Percentiles rank a stretch among this genome's conserved stretches.
These are phyloP conservation scores for Cathartes aura DNA, from an alignment of 2,113 vertebrate genomes.

Conservation along the genomic window DNA sequence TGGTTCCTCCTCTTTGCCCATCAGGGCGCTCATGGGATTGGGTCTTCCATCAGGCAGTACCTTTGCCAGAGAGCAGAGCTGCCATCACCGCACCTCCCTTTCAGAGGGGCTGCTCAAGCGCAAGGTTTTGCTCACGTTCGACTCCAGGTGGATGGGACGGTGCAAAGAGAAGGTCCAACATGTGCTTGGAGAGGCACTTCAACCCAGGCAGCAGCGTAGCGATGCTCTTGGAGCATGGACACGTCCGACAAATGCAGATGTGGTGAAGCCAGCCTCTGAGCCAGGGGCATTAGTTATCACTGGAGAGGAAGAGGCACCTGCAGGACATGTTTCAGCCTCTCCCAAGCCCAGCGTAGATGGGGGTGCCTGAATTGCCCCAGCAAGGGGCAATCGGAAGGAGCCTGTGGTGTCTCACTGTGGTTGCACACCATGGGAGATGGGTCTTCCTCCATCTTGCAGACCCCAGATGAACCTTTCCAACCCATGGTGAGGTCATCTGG, in stretches of 20 bases:
- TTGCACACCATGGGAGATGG: too few species aligned
- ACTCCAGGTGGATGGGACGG: too few species aligned
- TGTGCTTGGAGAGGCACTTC: neutral
- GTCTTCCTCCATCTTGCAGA: neutral
- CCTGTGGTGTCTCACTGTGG: neutral
- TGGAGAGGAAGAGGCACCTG: neutral
- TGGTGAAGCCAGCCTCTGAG: neutral
- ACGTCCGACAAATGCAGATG: fast-evolving
- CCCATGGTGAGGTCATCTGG: neutral
- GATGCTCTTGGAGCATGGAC: neutral
- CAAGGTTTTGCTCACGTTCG: fast-evolving
- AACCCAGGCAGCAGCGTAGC: fast-evolving
- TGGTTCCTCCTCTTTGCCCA: neutral
- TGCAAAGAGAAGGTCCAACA: neutral
- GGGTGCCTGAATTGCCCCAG: neutral
- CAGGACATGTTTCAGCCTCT: neutral
- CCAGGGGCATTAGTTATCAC: neutral
- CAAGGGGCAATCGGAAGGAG: neutral
- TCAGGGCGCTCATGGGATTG: neutral
- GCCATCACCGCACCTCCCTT: neutral
- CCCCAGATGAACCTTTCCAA: neutral
- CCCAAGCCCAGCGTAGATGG: neutral
- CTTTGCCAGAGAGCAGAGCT: neutral
- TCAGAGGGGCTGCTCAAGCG: neutral
- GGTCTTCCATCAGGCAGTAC: neutral